These are phyloP conservation scores for Naja naja DNA, from an alignment of 2,113 vertebrate species.

Conservation along the genomic window DNA sequence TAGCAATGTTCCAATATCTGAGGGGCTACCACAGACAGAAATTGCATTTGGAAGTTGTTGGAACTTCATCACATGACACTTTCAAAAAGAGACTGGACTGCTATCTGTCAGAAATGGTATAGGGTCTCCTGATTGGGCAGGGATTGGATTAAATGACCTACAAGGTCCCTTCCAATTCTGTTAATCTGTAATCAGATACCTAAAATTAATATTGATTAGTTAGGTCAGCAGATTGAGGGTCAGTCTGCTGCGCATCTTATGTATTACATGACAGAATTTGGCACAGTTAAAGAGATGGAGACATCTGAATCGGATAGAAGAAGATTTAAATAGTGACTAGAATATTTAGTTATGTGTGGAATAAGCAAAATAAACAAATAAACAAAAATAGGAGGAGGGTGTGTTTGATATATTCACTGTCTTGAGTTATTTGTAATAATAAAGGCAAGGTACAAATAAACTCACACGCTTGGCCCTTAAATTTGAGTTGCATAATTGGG, in stretches of 20 bases:
- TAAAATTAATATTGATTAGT: not conserved
- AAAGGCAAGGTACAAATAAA: too few relatives aligned
- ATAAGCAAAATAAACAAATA: not conserved
- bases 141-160: too few relatives aligned
- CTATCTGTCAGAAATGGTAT: too few relatives aligned
- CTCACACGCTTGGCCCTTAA: not conserved
- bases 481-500: not conserved
- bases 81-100: too few relatives aligned
- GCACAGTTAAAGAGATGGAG: not conserved
- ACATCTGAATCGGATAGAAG: not conserved
- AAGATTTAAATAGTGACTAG: not conserved
- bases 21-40: too few relatives aligned
- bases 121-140: too few relatives aligned
- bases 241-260: not conserved
- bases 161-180: too few relatives aligned
- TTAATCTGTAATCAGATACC: not conserved
- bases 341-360: not conserved
- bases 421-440: too few relatives aligned
- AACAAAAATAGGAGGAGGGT: not conserved
- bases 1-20: too few relatives aligned
- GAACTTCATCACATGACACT: too few relatives aligned
- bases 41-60: too few relatives aligned
- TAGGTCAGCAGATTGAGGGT: not conserved
- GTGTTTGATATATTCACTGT: not conserved
- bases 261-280: not conserved